Base-by-base conservation (phyloP, 2,797 vertebrate genomes). In the Fistularia commersonii region DNA sequence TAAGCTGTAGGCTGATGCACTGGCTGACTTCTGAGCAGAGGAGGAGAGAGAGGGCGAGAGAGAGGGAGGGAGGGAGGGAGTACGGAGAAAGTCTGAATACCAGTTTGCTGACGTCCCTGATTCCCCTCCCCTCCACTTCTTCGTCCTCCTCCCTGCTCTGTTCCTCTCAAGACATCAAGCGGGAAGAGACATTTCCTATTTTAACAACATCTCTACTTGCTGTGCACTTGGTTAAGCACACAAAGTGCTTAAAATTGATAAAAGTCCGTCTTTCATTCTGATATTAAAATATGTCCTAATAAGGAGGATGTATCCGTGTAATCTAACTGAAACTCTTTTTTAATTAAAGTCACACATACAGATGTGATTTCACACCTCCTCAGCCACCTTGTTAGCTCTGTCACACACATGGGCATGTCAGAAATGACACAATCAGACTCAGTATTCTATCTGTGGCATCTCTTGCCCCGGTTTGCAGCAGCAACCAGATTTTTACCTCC, bases 61-160 rank as follows among this genome's bases (percentile, higher is more conserved):
- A 48, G 58, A 43, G 43, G 43, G 53, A 36, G 59, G 41, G 54
- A 32, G 48, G 43, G 55, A 56, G 12, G 32, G 67, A 74, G 44
- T 23, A 31, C 57, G 73, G 77, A 61, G 63, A 80, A 81, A 65
- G 64, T 65, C 57, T 66, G 49, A 76, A 74, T 73, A 77, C 54
- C 74, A 63, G 61, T 69, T 83, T 82, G 74, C 73, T 86, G 79
- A 74, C 60, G 80, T 74, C 62, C 43, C 50, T 34, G 70, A 41
- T 66, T 80, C 76, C 72, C 82, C 77, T 81, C 79, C 84, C 74
- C 72, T 78, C 53, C 23, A 41, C 51, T 58, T 65, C 53, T 64
- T 51, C 33, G 41, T 74, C 66, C 69, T 71, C 72, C 72, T 74
- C 68, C 68, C 54, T 57, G 69, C 41, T 36, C 54, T 61, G 47